Evolutionary conservation across 2,797 vertebrate genomes (phyloP).

Genomic region (Xiphophorus birchmanni): DNA sequence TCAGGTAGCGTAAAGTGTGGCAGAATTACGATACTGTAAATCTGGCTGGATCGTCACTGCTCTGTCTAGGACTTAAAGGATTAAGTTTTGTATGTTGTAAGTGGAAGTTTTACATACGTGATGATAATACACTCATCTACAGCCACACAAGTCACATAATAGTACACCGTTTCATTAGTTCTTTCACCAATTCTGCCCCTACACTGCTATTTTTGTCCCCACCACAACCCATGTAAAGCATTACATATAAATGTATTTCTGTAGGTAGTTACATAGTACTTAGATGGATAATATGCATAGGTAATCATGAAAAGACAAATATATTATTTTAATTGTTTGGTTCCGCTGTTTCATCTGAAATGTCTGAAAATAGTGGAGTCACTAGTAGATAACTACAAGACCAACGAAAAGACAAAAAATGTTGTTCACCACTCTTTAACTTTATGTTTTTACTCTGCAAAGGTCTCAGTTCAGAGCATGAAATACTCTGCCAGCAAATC

Average conservation of each 20-base stretch:
- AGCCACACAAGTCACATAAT: not conserved
- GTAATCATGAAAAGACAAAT: not conserved
- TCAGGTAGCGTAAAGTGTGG: too few species aligned
- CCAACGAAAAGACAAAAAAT: slow-evolving; percentile 21
- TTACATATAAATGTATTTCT: not conserved
- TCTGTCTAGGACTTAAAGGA: not conserved
- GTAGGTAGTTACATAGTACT: not conserved
- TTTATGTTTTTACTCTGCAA: slow-evolving; percentile 14
- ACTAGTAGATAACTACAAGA: slow-evolving; percentile 23
- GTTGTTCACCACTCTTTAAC: slow-evolving; percentile 8
- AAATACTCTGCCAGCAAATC: slow-evolving; percentile 31
- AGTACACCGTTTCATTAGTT: not conserved
- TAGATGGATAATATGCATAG: not conserved
- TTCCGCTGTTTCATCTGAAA: slow-evolving; percentile 16
- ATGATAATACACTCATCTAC: not conserved
- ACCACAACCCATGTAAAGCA: not conserved
- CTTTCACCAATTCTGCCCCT: not conserved
- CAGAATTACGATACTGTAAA: too few species aligned
- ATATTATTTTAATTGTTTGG: not conserved
- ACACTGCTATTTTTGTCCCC: not conserved
- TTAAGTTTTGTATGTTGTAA: not conserved
- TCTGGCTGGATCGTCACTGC: not conserved
- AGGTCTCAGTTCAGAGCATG: slow-evolving; percentile 17
- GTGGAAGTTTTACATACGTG: not conserved
- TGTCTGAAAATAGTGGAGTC: slow-evolving; percentile 16